Conservation (phyloP, 1,140 invertebrate species). For the Vanessa tameamea region DNA sequence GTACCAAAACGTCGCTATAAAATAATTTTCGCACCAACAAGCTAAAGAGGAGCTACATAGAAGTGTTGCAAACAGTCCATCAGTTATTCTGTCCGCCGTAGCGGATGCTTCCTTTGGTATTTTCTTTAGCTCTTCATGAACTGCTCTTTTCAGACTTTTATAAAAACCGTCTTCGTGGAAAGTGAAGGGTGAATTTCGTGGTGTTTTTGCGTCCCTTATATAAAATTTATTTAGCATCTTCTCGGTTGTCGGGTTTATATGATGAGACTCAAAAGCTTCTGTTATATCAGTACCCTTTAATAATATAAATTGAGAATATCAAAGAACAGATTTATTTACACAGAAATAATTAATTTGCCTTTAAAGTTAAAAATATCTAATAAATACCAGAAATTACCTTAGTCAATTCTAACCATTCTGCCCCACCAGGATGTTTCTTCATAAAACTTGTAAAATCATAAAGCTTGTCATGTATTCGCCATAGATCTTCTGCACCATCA, state of each 20-base stretch:
- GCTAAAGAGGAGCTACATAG: slow-evolving; percentile 48
- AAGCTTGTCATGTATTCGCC: slow-evolving; percentile 87
- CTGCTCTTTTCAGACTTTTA: slow-evolving; percentile 83
- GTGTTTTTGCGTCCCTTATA: slow-evolving; percentile 78
- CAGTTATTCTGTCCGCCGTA: slow-evolving; percentile 52
- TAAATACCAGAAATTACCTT: slow-evolving; percentile 71
- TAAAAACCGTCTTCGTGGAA: slow-evolving; percentile 86
- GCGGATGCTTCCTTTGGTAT: slow-evolving; percentile 55
- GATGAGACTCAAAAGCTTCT: slow-evolving; percentile 86
- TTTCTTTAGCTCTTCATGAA: slow-evolving; percentile 77
- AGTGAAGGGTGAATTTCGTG: slow-evolving; percentile 84
- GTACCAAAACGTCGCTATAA: slow-evolving; percentile 44
- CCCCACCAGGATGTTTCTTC: slow-evolving; percentile 87
- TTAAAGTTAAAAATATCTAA: not conserved
- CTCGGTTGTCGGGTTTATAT: slow-evolving; percentile 80
- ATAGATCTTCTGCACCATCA: slow-evolving; percentile 87
- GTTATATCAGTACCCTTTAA: slow-evolving; percentile 86
- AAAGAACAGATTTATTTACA: not conserved
- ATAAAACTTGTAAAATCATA: slow-evolving; percentile 88
- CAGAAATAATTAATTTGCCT: not conserved
- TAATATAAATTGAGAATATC: slow-evolving; percentile 1
- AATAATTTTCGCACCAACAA: slow-evolving; percentile 45
- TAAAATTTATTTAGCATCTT: slow-evolving; percentile 83
- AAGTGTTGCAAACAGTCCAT: slow-evolving; percentile 52
- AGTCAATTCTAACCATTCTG: slow-evolving; percentile 86